Evolutionary conservation across 1,140 invertebrate species (phyloP).

Genomic region (Achroia grisella): DNA sequence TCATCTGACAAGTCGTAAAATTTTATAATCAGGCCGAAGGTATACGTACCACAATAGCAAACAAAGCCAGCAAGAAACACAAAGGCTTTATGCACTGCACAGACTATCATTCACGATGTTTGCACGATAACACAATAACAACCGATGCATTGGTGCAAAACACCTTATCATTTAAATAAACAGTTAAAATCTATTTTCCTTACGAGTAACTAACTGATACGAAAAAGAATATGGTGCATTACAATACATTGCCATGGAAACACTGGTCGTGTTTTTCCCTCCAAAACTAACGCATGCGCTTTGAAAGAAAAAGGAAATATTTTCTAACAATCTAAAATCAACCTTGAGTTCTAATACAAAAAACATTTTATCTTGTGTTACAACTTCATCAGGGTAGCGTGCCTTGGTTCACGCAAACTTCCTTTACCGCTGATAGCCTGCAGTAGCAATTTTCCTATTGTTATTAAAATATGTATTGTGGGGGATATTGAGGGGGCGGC

Average conservation of each 20-base stretch:
- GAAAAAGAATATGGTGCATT: too few species aligned
- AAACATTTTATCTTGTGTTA: not conserved
- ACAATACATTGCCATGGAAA: constrained; percentile 38
- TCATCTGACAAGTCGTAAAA: not conserved
- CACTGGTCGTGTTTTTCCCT: constrained; percentile 57
- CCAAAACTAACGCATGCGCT: constrained; percentile 60
- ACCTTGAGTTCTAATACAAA: not conserved
- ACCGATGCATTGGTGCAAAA: too few species aligned
- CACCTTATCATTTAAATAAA: too few species aligned
- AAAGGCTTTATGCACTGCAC: constrained; percentile 11
- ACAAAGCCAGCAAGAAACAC: constrained; percentile 20
- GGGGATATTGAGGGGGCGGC: constrained; percentile 28
- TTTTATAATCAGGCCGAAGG: not conserved
- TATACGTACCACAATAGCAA: constrained; percentile 14
- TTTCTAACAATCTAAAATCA: not conserved
- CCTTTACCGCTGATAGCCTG: constrained; percentile 39
- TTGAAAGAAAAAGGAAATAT: constrained; percentile 1
- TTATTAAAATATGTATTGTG: constrained; percentile 45
- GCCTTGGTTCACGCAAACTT: constrained; percentile 36
- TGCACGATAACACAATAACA: too few species aligned
- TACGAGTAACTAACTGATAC: too few species aligned
- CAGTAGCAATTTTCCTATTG: constrained; percentile 58
- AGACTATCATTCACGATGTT: too few species aligned
- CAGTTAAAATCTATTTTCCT: too few species aligned
- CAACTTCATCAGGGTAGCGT: constrained; percentile 30